Evolutionary conservation across 92 coral and sea anemone genomes (phyloP).

Genomic region (Porites cylindrica): DNA sequence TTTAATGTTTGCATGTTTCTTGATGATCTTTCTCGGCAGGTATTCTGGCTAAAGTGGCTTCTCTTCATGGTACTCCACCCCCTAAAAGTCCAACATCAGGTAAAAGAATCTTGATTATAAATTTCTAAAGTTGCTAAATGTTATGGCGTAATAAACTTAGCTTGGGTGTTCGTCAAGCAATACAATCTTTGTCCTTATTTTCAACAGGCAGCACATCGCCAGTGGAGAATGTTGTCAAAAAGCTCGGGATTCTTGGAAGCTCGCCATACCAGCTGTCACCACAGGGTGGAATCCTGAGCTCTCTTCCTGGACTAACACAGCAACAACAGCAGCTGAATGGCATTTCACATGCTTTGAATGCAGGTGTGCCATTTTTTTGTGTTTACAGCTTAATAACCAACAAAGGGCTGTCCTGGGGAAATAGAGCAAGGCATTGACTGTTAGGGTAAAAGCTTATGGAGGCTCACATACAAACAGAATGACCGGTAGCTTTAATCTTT

Average conservation of each 20-base stretch:
- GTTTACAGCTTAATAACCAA: no score
- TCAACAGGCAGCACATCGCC: slow-evolving; percentile 42
- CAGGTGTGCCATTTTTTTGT: slow-evolving; percentile 32
- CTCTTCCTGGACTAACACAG: slow-evolving; percentile 83
- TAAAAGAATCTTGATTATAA: neutral
- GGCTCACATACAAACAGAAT: no score
- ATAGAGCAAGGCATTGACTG: no score
- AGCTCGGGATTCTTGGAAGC: slow-evolving; percentile 85
- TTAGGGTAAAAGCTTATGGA: no score
- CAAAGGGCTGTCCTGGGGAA: no score
- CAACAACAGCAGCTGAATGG: slow-evolving; percentile 68
- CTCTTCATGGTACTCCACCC: slow-evolving; percentile 82
- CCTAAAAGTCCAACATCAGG: slow-evolving; percentile 79
- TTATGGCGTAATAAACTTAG: neutral
- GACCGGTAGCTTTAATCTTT: no score
- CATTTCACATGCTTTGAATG: slow-evolving; percentile 69
- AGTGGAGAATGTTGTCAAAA: slow-evolving; percentile 62
- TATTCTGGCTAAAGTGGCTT: slow-evolving; percentile 95
- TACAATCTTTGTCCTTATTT: neutral
- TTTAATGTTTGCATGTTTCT: neutral
- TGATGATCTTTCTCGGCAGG: slow-evolving; percentile 47
- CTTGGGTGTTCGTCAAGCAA: neutral
- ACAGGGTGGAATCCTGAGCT: slow-evolving; percentile 86
- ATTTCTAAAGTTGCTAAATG: neutral
- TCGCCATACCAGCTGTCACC: slow-evolving; percentile 80